Percentiles rank a stretch among this genome's conserved stretches.
Evolutionary conservation across 2,113 vertebrate species (phyloP).

Genomic region (Tyrannus savana): DNA sequence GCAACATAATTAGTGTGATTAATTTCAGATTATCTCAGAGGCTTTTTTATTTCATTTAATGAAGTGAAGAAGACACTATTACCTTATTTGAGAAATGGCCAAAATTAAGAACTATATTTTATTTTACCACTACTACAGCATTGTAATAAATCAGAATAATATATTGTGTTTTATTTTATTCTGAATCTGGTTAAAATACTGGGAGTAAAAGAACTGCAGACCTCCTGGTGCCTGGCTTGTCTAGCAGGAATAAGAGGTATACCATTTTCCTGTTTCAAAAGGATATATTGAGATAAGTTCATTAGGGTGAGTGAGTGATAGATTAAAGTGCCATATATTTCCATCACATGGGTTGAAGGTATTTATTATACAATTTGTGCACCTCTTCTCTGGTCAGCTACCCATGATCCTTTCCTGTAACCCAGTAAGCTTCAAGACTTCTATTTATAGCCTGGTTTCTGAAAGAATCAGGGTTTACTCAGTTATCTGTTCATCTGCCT

Average conservation of each 20-base stretch:
- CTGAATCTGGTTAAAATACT: slow-evolving; percentile 14
- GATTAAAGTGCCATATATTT: background rate
- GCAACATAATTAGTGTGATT: slow-evolving; percentile 4
- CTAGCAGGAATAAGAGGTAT: slow-evolving; percentile 14
- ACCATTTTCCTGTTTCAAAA: slow-evolving; percentile 5
- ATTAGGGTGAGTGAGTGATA: slow-evolving; percentile 18
- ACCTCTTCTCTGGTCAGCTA: background rate
- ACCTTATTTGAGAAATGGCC: background rate
- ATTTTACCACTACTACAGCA: background rate
- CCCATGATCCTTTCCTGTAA: background rate
- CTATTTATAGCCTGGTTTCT: background rate
- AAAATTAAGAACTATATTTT: slow-evolving; percentile 10
- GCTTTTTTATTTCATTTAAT: slow-evolving; percentile 2
- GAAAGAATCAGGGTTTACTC: background rate
- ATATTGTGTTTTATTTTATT: slow-evolving; percentile 5
- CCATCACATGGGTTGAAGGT: background rate
- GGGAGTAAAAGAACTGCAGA: slow-evolving; percentile 4
- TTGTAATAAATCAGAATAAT: slow-evolving; percentile 7
- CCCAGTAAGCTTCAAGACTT: background rate
- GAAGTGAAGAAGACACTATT: slow-evolving; percentile 8
- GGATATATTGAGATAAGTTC: slow-evolving; percentile 26
- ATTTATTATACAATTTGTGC: background rate
- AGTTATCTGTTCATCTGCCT: background rate
- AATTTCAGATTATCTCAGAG: slow-evolving; percentile 9
- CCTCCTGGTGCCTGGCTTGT: slow-evolving; percentile 31